Evolutionary conservation across 1,140 invertebrate species (phyloP).

Genomic region (Scaptomyza graminum): DNA sequence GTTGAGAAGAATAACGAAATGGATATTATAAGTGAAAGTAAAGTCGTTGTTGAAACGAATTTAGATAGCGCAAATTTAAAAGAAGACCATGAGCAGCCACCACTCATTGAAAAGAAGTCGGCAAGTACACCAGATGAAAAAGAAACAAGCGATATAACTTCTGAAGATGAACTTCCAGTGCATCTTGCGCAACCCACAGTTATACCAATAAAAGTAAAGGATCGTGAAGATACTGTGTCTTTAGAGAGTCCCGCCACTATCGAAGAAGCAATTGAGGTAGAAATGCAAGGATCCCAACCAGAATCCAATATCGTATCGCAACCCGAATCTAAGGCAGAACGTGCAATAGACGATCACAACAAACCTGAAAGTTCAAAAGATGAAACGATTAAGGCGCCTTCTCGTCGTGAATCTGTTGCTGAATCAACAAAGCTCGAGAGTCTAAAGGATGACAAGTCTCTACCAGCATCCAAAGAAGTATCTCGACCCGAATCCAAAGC

Average conservation of each 20-base stretch:
- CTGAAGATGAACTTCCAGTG: constrained; percentile 74
- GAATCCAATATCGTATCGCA: not conserved
- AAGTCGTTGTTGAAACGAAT: constrained; percentile 11
- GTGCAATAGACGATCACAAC: too few species aligned
- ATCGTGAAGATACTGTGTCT: constrained; percentile 72
- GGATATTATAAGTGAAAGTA: not conserved
- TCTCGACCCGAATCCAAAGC: too few species aligned
- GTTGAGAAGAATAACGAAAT: constrained; percentile 9
- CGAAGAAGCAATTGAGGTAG: constrained; percentile 80
- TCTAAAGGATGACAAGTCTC: too few species aligned
- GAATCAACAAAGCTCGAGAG: too few species aligned
- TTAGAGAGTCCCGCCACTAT: constrained; percentile 78
- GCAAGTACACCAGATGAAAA: constrained; percentile 75
- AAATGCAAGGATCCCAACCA: constrained; percentile 52
- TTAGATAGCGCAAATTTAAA: constrained; percentile 38
- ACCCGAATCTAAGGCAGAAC: too few species aligned
- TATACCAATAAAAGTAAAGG: constrained; percentile 50
- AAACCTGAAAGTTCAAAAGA: too few species aligned
- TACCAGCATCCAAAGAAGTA: too few species aligned
- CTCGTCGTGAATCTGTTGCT: too few species aligned
- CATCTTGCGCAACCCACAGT: constrained; percentile 50
- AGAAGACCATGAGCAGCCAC: constrained; percentile 39
- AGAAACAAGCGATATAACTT: constrained; percentile 78
- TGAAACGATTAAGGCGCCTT: too few species aligned
- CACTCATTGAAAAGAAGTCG: constrained; percentile 57